Evolutionary conservation across 2,888 invertebrate genomes (phyloP).

Genomic region (Autographa pulchrina): DNA sequence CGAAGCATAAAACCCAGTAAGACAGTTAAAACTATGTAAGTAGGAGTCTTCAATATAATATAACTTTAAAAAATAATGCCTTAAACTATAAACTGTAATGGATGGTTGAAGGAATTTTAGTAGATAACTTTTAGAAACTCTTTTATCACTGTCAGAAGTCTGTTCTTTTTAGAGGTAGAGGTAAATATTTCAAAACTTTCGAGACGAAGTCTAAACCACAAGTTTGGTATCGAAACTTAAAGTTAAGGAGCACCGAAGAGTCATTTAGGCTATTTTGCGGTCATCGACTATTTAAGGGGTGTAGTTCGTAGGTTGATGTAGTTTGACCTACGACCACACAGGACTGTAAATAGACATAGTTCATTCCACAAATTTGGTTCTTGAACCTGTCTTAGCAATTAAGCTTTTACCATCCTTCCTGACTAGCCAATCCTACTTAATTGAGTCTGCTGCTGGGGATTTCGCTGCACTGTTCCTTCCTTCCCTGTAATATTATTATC

Average conservation of each 20-base stretch:
- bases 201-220: neutral
- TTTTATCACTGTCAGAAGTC: neutral
- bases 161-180: neutral
- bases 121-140: neutral
- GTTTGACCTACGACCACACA: no score
- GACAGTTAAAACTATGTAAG: no score
- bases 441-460: no score
- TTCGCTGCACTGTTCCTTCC: no score
- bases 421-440: no score
- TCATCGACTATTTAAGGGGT: neutral
- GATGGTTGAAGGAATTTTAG: neutral
- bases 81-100: neutral
- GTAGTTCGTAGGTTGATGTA: neutral
- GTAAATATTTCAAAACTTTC: neutral
- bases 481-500: no score
- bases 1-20: no score
- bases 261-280: neutral
- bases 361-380: no score
- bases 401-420: no score
- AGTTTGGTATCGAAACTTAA: neutral
- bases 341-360: no score
- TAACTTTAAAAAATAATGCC: neutral
- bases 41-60: neutral
- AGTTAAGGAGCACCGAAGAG: neutral
- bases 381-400: no score